Evolutionary conservation across 92 coral and sea anemone species (phyloP), one percentile per base, ranked within the genome.

Genomic region (Scolanthus callimorphus): DNA sequence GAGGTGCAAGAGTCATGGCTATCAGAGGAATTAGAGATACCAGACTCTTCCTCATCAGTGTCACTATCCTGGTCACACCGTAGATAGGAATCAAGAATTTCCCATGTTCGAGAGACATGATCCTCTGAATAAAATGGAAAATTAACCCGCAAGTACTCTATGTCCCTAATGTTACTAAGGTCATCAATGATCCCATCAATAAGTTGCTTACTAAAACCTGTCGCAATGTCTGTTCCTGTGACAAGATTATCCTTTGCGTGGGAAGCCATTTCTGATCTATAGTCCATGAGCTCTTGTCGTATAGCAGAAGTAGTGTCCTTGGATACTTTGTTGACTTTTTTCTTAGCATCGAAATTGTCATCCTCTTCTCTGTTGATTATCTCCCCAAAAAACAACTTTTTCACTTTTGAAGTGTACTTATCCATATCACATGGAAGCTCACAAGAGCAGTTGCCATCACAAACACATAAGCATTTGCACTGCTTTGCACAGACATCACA

Each of bases 401-500:
- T 69, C 21, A 60, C 52, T 48, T 15, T 23, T 13, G 83, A 51
- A 20, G 4, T n/a, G 13, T 43, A 31, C 1, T 68, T 12, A n/a
- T 27, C 50, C 8, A n/a, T 13, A 1, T 20, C 9, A 38, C 74
- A 57, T 4, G 4, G 15, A 2, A 22, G 15, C 11, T 20, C 29
- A 28, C 74, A 75, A 20, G 47, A 6, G 47, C 75, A 66, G 0
- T 65, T 60, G n/a, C n/a, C n/a, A 38, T 3, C 25, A 41, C 82
- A 79, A 0, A 2, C 1, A 24, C 85, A 74, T 2, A 31, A 29
- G 37, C 88, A 81, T 4, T 41, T 67, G 37, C 88, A 81, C 3
- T 27, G 29, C 30, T 13, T 17, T 1, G 82, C 52, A 62, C 88
- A 81, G 13, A 81, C 57, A 34, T 81, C 88, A 68, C 88, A 81